phyloP scores from a whole-genome alignment of 2,797 vertebrate species.

The Phrynocephalus vlangalii region DNA sequence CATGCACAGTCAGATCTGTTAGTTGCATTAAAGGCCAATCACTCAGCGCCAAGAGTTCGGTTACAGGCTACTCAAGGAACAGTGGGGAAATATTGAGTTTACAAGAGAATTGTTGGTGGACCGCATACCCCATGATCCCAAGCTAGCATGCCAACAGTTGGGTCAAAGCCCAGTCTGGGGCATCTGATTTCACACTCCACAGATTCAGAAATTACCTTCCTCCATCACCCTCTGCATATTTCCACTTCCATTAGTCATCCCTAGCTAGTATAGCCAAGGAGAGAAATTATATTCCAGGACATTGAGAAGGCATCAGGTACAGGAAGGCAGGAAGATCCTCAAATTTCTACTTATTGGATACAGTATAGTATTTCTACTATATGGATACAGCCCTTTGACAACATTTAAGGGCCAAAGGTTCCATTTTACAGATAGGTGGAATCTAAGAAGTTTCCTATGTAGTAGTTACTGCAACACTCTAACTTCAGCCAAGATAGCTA shows the following conservation, averaged over 20 bases:
- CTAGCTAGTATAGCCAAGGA: too few relatives aligned
- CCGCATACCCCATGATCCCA: background rate
- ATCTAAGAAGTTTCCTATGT: too few relatives aligned
- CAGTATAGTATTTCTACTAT: too few relatives aligned
- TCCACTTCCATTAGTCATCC: too few relatives aligned
- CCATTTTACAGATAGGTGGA: too few relatives aligned
- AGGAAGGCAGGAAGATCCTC: background rate
- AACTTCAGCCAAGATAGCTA: too few relatives aligned
- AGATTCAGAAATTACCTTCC: background rate
- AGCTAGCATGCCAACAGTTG: background rate
- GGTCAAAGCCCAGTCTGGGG: background rate
- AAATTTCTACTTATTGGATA: background rate
- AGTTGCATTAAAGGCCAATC: background rate
- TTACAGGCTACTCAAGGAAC: background rate
- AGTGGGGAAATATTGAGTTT: background rate
- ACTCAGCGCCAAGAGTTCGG: constrained; percentile 14
- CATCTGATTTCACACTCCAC: background rate
- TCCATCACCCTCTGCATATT: too few relatives aligned
- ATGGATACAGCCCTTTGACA: too few relatives aligned
- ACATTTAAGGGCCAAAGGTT: too few relatives aligned
- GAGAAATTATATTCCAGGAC: too few relatives aligned
- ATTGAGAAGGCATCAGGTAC: too few relatives aligned
- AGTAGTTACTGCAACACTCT: too few relatives aligned
- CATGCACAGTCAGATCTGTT: background rate
- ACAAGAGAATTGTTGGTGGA: background rate